phyloP scores from a whole-genome alignment of 1,140 invertebrate species.

The Drosophila lowei region DNA sequence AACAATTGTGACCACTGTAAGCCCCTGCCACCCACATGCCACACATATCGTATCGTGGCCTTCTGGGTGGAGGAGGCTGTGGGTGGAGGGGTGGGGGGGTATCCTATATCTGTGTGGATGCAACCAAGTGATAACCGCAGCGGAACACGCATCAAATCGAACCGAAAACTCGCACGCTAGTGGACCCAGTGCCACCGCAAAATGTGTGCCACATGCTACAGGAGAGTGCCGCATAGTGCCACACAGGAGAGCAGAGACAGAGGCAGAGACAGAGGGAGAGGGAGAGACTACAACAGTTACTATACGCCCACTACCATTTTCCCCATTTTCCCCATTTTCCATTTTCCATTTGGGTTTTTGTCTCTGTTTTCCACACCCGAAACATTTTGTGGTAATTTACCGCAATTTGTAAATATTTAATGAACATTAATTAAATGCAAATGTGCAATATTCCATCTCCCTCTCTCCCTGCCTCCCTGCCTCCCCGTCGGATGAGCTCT shows the following conservation, averaged over 20 bases:
- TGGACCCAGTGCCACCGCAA: conserved; percentile 53
- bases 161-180: conserved; percentile 65
- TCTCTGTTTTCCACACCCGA: conserved; percentile 18
- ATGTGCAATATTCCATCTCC: conserved; percentile 36
- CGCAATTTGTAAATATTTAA: conserved; percentile 80
- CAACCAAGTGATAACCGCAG: conserved; percentile 66
- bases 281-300: conserved; percentile 15
- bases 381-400: conserved; percentile 62
- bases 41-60: background rate
- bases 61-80: background rate
- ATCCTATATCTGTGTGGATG: conserved; percentile 29
- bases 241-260: background rate
- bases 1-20: conserved; percentile 42
- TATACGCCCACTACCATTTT: background rate
- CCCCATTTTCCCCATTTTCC: background rate
- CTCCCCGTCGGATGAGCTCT: too few relatives aligned
- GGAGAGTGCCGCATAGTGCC: conserved; percentile 12
- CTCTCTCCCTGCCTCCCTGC: too few relatives aligned
- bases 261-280: background rate
- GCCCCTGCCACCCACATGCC: background rate
- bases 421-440: conserved; percentile 79
- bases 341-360: background rate
- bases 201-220: conserved; percentile 40
- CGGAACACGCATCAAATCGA: conserved; percentile 68
- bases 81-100: background rate